These are phyloP conservation scores for Diplosoma virens DNA, from an alignment of 23 tunicate species.

Conservation along the genomic window DNA sequence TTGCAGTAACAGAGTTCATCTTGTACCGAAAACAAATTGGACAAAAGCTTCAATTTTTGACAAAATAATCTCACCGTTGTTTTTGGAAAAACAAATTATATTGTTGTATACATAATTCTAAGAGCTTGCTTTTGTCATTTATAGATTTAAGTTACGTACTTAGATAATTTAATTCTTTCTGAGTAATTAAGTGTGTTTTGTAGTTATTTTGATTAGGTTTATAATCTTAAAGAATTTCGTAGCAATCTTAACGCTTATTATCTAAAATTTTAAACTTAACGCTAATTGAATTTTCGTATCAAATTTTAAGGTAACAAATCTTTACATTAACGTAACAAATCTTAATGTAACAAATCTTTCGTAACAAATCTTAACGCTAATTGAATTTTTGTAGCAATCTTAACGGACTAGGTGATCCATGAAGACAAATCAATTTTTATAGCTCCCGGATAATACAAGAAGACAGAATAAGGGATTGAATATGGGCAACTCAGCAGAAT, in stretches of 20 bases:
- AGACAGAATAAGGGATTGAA: background rate
- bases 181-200: background rate
- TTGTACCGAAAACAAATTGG: background rate
- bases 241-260: too few relatives aligned
- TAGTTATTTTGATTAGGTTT: background rate
- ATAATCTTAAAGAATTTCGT: too few relatives aligned
- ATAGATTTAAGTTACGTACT: too few relatives aligned
- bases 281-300: too few relatives aligned
- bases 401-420: background rate
- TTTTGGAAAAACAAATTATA: background rate
- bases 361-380: too few relatives aligned
- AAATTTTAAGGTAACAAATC: too few relatives aligned
- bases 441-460: background rate
- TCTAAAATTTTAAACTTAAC: too few relatives aligned
- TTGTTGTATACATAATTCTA: background rate
- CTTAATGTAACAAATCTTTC: too few relatives aligned
- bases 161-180: background rate
- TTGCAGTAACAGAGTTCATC: background rate
- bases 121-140: too few relatives aligned
- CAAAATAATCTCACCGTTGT: background rate
- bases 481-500: background rate
- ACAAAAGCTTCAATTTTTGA: background rate
- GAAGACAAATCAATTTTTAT: background rate
- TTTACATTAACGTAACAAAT: too few relatives aligned
- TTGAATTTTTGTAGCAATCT: background rate